Evolutionary conservation across 1,140 invertebrate genomes (phyloP).

Genomic region (Octopus sinensis): DNA sequence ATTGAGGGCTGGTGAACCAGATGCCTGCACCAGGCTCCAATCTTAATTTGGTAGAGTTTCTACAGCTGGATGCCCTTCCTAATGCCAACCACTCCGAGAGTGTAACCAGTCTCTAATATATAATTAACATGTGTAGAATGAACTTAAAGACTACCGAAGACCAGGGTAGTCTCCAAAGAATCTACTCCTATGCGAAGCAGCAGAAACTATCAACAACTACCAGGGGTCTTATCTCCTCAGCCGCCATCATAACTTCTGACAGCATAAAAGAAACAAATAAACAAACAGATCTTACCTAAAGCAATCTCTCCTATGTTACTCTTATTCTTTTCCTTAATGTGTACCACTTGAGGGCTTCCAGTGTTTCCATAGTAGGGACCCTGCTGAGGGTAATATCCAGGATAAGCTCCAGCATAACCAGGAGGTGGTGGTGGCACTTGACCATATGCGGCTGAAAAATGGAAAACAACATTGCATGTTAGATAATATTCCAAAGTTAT

Average conservation of each 20-base stretch:
- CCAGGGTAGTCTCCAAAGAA: too few species aligned
- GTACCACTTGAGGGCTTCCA: constrained; percentile 20
- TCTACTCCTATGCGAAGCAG: background rate
- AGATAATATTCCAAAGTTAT: too few species aligned
- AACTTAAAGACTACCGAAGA: too few species aligned
- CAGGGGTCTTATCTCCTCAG: too few species aligned
- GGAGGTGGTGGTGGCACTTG: constrained; percentile 2
- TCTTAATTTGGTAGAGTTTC: too few species aligned
- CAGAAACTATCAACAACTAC: background rate
- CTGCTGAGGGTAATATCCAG: background rate
- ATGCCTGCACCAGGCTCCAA: too few species aligned
- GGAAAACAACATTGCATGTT: too few species aligned
- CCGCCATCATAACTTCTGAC: background rate
- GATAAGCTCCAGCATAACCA: constrained; percentile 8
- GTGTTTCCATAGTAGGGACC: background rate
- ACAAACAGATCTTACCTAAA: constrained; percentile 19
- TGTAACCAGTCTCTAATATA: too few species aligned
- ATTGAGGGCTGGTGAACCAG: too few species aligned
- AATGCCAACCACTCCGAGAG: too few species aligned
- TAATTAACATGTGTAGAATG: too few species aligned
- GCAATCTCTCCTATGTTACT: constrained; percentile 26
- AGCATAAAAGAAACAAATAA: background rate
- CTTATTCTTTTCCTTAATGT: constrained; percentile 29
- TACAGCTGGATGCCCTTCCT: too few species aligned
- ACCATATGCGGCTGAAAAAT: background rate